Percentiles rank a stretch among this genome's conserved stretches.
phyloP scores from a whole-genome alignment of 2,113 vertebrate species.

The Anhinga rufa region DNA sequence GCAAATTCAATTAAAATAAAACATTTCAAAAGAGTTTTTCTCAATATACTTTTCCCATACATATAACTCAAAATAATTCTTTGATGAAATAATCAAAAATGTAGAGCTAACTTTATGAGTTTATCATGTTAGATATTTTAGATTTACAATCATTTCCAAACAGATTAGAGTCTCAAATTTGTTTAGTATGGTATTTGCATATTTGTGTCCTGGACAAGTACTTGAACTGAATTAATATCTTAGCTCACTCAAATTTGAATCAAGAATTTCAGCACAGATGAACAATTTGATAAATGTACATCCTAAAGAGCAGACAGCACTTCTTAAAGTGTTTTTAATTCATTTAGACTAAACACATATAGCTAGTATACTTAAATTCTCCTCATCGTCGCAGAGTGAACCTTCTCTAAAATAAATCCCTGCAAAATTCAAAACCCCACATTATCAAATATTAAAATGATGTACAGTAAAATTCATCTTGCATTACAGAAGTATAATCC shows the following conservation, averaged over 20 bases:
- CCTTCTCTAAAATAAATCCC: neutral
- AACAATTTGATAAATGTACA: neutral
- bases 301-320: neutral
- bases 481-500: neutral
- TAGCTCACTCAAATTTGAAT: neutral
- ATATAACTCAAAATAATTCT: neutral
- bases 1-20: constrained; percentile 5
- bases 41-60: neutral
- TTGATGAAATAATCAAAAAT: neutral
- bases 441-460: neutral
- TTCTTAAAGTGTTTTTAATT: neutral
- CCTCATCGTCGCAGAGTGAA: neutral
- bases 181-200: neutral
- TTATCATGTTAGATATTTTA: neutral
- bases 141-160: neutral
- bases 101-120: neutral
- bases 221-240: neutral
- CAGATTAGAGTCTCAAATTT: neutral
- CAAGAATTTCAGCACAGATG: neutral
- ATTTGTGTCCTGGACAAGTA: neutral
- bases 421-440: neutral
- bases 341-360: neutral
- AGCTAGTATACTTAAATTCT: neutral
- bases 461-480: neutral
- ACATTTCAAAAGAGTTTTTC: neutral